phyloP scores from a whole-genome alignment of 2,113 vertebrate species.

The Lucifuga dentata region DNA sequence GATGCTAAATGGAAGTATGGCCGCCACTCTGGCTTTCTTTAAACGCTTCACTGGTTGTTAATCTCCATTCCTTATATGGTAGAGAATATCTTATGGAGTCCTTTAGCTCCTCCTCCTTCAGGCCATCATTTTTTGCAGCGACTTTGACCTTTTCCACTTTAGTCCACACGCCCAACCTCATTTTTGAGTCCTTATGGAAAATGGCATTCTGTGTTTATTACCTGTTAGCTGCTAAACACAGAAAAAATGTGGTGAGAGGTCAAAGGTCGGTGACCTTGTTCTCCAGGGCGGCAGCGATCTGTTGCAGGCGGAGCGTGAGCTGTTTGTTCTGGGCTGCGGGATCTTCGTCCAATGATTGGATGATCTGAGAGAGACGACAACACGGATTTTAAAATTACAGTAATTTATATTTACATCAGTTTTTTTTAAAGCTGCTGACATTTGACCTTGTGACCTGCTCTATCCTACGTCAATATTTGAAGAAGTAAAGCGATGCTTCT shows the following conservation, averaged over 20 bases:
- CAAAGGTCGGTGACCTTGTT: constrained; percentile 99
- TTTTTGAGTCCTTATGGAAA: constrained; percentile 39
- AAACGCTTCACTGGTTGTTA: constrained; percentile 20
- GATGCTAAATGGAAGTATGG: constrained; percentile 3
- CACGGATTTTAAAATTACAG: not conserved
- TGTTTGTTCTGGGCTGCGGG: constrained; percentile 96
- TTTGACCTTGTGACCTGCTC: too few relatives aligned
- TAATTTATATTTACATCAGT: too few relatives aligned
- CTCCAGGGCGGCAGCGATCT: constrained; percentile 96
- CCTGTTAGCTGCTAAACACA: constrained; percentile 21
- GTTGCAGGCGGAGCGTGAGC: constrained; percentile 95
- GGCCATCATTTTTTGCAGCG: constrained; percentile 33
- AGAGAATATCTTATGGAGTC: not conserved
- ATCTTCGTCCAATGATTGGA: constrained; percentile 95
- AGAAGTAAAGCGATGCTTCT: constrained; percentile 37
- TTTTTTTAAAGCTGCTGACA: too few relatives aligned
- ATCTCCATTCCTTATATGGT: not conserved
- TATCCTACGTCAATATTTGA: not conserved
- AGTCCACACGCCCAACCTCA: constrained; percentile 25
- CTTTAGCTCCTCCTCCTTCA: constrained; percentile 18
- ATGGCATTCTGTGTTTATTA: constrained; percentile 37
- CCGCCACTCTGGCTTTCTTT: not conserved
- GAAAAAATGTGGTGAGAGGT: constrained; percentile 54
- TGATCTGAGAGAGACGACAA: constrained; percentile 83
- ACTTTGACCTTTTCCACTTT: constrained; percentile 37